phyloP scores from a whole-genome alignment of 2,888 invertebrate species.

The Heliconius charithonia region DNA sequence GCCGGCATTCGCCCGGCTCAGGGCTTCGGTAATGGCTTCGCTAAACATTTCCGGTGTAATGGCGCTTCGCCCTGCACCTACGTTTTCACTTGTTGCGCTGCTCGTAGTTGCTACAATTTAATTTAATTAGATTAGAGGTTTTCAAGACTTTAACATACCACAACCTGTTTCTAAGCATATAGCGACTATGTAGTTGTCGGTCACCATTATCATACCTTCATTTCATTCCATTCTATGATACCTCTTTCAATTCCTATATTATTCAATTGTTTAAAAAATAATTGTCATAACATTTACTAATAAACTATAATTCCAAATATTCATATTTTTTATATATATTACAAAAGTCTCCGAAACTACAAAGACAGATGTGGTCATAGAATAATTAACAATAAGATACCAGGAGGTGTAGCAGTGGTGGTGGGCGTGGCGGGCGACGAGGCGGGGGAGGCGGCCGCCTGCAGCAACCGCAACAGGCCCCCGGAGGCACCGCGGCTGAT shows the following conservation, averaged over 20 bases:
- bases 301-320: too few relatives aligned
- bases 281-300: too few relatives aligned
- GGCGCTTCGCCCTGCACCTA: constrained; percentile 25
- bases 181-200: too few relatives aligned
- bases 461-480: constrained; percentile 45
- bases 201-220: neutral
- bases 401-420: constrained; percentile 31
- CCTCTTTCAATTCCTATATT: neutral
- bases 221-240: neutral
- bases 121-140: neutral
- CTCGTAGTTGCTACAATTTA: neutral
- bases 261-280: too few relatives aligned
- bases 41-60: constrained; percentile 92
- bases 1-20: constrained; percentile 65
- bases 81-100: constrained; percentile 24
- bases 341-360: too few relatives aligned
- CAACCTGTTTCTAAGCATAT: neutral
- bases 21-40: constrained; percentile 89
- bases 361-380: too few relatives aligned
- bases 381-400: neutral
- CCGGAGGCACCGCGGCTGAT: constrained; percentile 44
- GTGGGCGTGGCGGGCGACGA: constrained; percentile 45
- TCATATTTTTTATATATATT: too few relatives aligned
- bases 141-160: neutral
- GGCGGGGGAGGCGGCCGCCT: constrained; percentile 48